Percentiles rank a stretch among this genome's conserved stretches.
Conservation (phyloP, 2,888 invertebrate species). For the Orchesellides sinensis region DNA sequence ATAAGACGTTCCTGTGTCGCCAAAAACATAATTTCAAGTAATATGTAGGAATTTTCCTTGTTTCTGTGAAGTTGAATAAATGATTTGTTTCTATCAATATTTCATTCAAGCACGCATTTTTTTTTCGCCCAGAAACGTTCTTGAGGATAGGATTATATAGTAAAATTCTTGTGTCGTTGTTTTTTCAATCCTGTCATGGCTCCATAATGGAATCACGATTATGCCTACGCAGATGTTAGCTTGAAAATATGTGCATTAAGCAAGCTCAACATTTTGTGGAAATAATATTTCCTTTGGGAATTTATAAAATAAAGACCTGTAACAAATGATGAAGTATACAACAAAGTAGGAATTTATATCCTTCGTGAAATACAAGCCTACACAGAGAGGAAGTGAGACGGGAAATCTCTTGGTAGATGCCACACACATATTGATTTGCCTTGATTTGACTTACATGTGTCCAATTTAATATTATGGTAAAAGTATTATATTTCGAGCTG, state of each 20-base stretch:
- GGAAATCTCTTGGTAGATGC: too few species aligned
- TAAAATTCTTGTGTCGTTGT: background rate
- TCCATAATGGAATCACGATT: background rate
- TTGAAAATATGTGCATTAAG: background rate
- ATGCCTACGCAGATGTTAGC: background rate
- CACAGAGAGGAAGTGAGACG: too few species aligned
- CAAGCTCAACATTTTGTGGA: background rate
- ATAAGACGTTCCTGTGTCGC: background rate
- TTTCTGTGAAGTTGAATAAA: background rate
- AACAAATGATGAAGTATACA: background rate
- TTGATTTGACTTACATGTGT: too few species aligned
- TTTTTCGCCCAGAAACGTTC: too few species aligned
- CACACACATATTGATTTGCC: too few species aligned
- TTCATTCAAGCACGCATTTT: background rate
- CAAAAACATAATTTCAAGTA: background rate
- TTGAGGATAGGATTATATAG: background rate
- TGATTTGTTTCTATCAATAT: background rate
- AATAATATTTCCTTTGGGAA: slow-evolving; percentile 9
- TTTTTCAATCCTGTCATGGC: too few species aligned
- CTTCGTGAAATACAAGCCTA: too few species aligned
- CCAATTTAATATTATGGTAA: too few species aligned
- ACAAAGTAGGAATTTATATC: background rate
- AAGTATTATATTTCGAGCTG: too few species aligned
- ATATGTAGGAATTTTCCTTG: background rate
- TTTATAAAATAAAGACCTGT: background rate